Evolutionary conservation across 1,140 invertebrate species (phyloP), one percentile per base, ranked within the genome.

Genomic region (Caenorhabditis briggsae): DNA sequence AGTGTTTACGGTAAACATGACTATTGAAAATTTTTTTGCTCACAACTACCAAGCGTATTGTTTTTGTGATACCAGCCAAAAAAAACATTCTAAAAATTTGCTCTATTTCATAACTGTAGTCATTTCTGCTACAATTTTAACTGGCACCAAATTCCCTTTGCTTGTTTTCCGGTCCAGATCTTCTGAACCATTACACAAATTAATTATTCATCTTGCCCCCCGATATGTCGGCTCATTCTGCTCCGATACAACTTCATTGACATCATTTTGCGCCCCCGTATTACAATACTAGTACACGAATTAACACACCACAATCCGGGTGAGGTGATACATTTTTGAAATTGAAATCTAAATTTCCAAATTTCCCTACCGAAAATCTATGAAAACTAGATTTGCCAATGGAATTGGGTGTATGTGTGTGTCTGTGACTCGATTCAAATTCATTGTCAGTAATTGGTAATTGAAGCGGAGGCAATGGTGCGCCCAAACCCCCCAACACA

Each of bases 381-480:
- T 78, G 23, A 78, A 78, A 78, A 78, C 70, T 53, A 78, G 70
- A 78, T 78, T 78, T 78, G 70, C 14, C 18, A 50, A 78, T 50
- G 25, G n/a, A 50, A 78, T 46, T 46, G 12, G 64, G 33, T 33
- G 33, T 33, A 33, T 33, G 33, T 33, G 33, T 33, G 33, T 33
- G 33, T 33, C 1, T 33, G 33, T 46, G 33, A 70, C 33, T 70
- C 64, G 64, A 70, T 78, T 78, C 41, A 46, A 78, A 78, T 78
- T 78, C 70, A 78, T 78, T 50, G 70, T 78, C 46, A 78, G 70
- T 78, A 78, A 78, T 78, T 78, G 70, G 70, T 50, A 78, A 78
- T 78, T 78, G 70, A 78, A 78, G 70, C 70, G 50, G 70, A 78
- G 70, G 70, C 70, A 78, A 78, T 78, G 70, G 70, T 53, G 70